Percentiles rank a stretch among this genome's conserved stretches.
These are phyloP conservation scores for Hetaerina americana DNA, from an alignment of 1,140 invertebrate species.

Conservation along the genomic window DNA sequence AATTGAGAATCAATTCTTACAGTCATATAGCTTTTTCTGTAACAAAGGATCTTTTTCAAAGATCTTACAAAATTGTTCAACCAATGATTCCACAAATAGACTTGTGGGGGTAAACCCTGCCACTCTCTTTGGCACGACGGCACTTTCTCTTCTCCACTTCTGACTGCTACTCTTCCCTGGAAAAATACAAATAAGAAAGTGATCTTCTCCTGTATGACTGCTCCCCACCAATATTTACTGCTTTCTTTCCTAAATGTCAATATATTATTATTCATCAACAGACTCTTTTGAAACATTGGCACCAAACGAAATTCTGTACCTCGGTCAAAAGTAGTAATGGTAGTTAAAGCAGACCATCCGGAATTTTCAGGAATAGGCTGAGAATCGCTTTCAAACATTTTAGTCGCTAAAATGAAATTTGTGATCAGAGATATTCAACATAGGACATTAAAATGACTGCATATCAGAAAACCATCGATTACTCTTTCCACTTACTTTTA, in stretches of 20 bases:
- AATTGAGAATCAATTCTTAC: conserved; percentile 17
- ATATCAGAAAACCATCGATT: too few relatives aligned
- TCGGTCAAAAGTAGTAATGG: background rate
- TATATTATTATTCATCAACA: too few relatives aligned
- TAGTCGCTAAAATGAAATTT: too few relatives aligned
- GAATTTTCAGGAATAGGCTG: background rate
- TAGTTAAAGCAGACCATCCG: background rate
- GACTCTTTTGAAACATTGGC: background rate
- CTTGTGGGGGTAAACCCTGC: conserved; percentile 35
- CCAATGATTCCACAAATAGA: conserved; percentile 45
- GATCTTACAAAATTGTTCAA: conserved; percentile 44
- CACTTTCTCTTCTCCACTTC: background rate
- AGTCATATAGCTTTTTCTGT: conserved; percentile 41
- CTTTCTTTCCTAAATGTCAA: too few relatives aligned
- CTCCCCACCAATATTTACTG: too few relatives aligned
- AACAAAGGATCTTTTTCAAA: conserved; percentile 39
- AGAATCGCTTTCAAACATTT: background rate
- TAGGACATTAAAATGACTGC: too few relatives aligned
- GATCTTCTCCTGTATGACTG: too few relatives aligned
- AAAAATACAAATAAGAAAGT: background rate
- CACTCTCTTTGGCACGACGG: background rate
- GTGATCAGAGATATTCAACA: too few relatives aligned
- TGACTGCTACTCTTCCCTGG: background rate
- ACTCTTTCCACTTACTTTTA: too few relatives aligned
- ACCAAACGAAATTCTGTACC: background rate